Evolutionary conservation across 2,113 vertebrate genomes (phyloP).

Genomic region (Peromyscus polionotus): DNA sequence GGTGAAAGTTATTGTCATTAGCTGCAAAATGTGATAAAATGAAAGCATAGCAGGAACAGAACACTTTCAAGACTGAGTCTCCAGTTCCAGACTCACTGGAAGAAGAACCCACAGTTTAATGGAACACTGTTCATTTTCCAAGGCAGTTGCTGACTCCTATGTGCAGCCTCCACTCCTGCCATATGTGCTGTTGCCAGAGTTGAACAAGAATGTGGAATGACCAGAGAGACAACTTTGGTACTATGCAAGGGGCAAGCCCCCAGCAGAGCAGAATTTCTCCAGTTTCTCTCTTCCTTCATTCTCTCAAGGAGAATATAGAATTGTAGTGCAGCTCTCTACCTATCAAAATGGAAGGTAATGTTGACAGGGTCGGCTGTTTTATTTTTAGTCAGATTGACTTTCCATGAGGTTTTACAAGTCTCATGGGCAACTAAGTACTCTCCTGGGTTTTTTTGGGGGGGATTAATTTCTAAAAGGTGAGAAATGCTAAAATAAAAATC

Average conservation of each 20-base stretch:
- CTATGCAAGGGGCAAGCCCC: background rate
- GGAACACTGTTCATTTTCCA: background rate
- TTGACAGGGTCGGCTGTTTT: background rate
- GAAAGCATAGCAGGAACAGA: background rate
- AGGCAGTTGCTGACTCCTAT: background rate
- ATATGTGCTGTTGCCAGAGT: background rate
- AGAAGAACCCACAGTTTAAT: background rate
- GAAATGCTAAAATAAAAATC: background rate
- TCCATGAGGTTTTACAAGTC: background rate
- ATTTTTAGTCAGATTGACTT: slow-evolving; percentile 4
- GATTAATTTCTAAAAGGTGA: slow-evolving; percentile 17
- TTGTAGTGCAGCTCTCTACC: background rate
- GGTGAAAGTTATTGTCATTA: background rate
- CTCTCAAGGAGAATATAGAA: background rate
- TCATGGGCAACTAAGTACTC: background rate
- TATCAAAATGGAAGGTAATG: background rate
- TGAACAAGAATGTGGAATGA: background rate
- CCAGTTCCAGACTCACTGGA: background rate
- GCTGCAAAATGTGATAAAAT: background rate
- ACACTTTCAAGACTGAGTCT: background rate
- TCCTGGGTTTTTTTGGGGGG: background rate
- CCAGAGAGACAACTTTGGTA: background rate
- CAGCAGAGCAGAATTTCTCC: background rate
- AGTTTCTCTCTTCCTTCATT: background rate
- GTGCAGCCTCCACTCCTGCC: background rate